Evolutionary conservation across 2,888 invertebrate species (phyloP), one percentile per base, ranked within the genome.

Genomic region (Stratiomys singularior): DNA sequence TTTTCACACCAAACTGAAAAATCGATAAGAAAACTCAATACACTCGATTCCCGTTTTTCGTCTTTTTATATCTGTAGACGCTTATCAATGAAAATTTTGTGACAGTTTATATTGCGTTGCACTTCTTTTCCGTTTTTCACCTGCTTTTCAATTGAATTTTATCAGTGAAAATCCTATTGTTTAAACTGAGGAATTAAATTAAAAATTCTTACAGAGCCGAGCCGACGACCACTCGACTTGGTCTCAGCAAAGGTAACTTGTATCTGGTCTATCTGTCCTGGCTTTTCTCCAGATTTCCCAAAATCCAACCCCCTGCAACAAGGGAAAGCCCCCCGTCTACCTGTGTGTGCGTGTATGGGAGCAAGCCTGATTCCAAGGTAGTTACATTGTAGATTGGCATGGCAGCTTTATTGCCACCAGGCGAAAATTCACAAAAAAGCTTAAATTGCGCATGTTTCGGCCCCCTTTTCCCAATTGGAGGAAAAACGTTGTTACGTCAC

Each of bases 211-310:
- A 80, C 80, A 81, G 78, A 78, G 78, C 80, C 81, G 81, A 81
- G 85, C 83, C 83, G 83, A 85, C 85, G 83, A 85, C 85, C 85
- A 81, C 80, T 80, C 87, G 86, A 87, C 87, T 86, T 86, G 87
- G 86, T 86, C 86, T 86, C 84, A 86, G 85, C 86, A 87, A 87
- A 87, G 87, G 86, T 87, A 87, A 86, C 85, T 86, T 87, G 85
- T 85, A 86, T 87, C 87, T 87, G 87, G 80, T 66, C 77, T 78
- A 74, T 69, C 56, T 64, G 80, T 78, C 79, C 80, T 77, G 69
- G 80, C 60, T 81, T 80, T 81, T 80, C 81, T 81, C 80, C 76
- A 81, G 74, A 74, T 58, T 74, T 74, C 13, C 60, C 30, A 58
- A 74, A 74, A 74, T 74, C 58, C 74, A 74, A 30, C 23, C 58